phyloP scores from a whole-genome alignment of 2,113 vertebrate species.

The Emydocephalus ijimae region DNA sequence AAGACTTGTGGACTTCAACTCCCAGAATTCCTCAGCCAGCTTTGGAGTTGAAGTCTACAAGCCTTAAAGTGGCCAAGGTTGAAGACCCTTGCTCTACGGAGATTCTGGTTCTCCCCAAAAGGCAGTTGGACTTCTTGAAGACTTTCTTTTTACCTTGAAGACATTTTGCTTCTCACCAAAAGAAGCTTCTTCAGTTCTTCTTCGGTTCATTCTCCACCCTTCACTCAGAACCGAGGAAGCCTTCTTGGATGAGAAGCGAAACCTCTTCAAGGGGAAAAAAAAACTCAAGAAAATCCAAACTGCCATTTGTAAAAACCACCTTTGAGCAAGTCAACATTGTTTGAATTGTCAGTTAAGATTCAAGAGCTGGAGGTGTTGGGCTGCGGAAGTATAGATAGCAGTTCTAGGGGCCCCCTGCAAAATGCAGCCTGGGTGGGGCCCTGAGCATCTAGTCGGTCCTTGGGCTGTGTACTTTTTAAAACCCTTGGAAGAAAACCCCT shows the following conservation, averaged over 20 bases:
- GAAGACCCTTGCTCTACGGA: too few species aligned
- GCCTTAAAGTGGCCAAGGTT: too few species aligned
- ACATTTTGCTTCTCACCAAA: background rate
- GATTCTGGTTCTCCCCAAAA: background rate
- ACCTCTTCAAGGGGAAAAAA: too few species aligned
- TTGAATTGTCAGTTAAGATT: background rate
- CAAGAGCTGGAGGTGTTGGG: background rate
- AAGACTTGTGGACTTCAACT: too few species aligned
- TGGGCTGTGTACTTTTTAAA: background rate
- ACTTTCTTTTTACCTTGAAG: too few species aligned
- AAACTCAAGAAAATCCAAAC: too few species aligned
- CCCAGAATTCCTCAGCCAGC: too few species aligned
- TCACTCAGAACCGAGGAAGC: too few species aligned
- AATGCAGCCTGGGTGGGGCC: background rate
- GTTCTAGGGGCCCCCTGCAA: fast-evolving
- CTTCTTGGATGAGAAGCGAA: too few species aligned
- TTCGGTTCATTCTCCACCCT: background rate
- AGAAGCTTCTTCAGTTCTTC: background rate
- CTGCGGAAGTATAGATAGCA: background rate
- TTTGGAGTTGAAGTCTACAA: too few species aligned
- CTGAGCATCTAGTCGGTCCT: background rate
- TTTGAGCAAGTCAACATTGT: background rate
- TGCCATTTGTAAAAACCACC: background rate
- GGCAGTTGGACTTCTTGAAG: too few species aligned
- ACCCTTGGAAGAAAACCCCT: background rate